A percentile compares a stretch with the other conserved stretches of the same genome.
Conservation (phyloP, 2,797 vertebrate species). For the Argentina silus region DNA sequence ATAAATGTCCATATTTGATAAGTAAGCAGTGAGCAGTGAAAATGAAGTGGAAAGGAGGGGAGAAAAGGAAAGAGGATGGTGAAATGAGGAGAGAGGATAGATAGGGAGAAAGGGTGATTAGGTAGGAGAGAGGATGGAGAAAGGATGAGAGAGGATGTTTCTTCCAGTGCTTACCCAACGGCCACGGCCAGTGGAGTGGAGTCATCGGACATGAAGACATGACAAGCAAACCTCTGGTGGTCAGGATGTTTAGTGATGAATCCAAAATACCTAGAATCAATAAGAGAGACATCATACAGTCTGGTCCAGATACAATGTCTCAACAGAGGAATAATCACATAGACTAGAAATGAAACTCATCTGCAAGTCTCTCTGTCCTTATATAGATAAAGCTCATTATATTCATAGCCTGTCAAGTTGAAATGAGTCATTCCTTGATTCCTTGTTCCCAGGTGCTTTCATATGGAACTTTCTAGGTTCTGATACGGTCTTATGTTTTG, state of each 20-base stretch:
- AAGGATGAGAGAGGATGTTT: neutral
- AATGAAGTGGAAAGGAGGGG: neutral
- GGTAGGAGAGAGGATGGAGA: neutral
- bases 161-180: conserved; percentile 82
- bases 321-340: neutral
- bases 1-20: neutral
- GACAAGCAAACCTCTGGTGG: conserved; percentile 96
- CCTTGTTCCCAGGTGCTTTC: neutral
- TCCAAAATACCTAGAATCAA: conserved; percentile 89
- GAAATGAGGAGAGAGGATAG: neutral
- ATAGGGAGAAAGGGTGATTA: neutral
- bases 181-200: conserved; percentile 90
- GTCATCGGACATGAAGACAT: conserved; percentile 93
- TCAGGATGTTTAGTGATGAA: conserved; percentile 98
- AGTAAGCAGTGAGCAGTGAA: neutral
- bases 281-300: neutral
- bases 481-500: neutral
- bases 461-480: neutral
- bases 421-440: neutral
- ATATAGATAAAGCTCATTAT: neutral
- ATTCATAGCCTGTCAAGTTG: neutral
- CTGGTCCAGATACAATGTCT: neutral
- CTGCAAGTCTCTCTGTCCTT: neutral
- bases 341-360: neutral
- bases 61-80: neutral